phyloP scores from a whole-genome alignment of 1,140 invertebrate species.

The Odontomachus brunneus region DNA sequence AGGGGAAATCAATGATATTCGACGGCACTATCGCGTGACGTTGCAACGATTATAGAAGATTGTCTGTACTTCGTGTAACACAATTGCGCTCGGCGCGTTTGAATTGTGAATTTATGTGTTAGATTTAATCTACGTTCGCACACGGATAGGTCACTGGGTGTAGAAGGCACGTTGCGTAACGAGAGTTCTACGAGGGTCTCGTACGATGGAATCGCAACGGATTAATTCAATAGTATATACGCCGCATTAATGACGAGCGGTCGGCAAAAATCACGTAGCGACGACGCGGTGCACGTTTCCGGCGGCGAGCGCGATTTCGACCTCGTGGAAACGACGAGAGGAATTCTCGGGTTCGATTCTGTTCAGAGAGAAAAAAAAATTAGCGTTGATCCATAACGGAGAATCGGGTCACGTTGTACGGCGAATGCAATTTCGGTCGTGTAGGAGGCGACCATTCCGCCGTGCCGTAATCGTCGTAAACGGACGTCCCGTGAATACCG shows the following conservation, averaged over 20 bases:
- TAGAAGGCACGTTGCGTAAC: conserved; percentile 10
- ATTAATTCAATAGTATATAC: not conserved
- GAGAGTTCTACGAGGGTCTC: conserved; percentile 9
- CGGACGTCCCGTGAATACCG: conserved; percentile 11
- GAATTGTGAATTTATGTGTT: conserved; percentile 3
- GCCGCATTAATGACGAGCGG: not conserved
- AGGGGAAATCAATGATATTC: not conserved
- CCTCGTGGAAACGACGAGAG: too few relatives aligned
- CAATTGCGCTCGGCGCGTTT: not conserved
- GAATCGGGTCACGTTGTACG: conserved; percentile 22
- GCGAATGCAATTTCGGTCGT: conserved; percentile 52
- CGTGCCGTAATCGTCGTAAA: conserved; percentile 50
- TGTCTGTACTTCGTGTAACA: not conserved
- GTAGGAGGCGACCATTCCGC: conserved; percentile 38
- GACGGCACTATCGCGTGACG: not conserved
- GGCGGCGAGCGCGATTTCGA: too few relatives aligned
- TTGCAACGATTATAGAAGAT: conserved; percentile 1
- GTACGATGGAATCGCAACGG: not conserved
- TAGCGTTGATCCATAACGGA: conserved; percentile 7
- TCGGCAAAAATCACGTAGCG: conserved; percentile 18
- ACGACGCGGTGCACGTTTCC: not conserved
- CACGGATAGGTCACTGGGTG: not conserved
- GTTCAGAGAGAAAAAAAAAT: conserved; percentile 29
- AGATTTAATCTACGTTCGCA: not conserved
- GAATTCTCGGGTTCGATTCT: too few relatives aligned